Evolutionary conservation across 2,888 invertebrate species (phyloP).

Genomic region (Pachydiplax longipennis): DNA sequence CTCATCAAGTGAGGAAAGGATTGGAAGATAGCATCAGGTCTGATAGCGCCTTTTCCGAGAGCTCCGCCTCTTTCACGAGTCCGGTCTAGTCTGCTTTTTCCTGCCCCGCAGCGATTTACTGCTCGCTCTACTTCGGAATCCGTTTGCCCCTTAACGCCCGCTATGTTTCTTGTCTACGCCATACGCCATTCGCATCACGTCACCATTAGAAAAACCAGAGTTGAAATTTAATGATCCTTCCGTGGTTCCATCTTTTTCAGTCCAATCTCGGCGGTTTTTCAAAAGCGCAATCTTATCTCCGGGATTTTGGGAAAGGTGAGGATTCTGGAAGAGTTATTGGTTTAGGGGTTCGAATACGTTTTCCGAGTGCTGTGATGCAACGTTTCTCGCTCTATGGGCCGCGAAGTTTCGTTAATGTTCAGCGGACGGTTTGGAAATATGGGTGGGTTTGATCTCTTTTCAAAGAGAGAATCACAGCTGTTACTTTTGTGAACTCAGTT

Average conservation of each 20-base stretch:
- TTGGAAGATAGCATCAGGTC: neutral
- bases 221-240: neutral
- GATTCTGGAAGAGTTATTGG: too few species aligned
- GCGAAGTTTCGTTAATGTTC: too few species aligned
- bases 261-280: neutral
- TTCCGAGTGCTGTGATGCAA: too few species aligned
- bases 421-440: too few species aligned
- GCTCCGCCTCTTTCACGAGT: neutral
- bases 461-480: too few species aligned
- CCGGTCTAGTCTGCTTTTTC: neutral
- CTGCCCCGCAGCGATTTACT: neutral
- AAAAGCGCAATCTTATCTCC: too few species aligned
- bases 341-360: too few species aligned
- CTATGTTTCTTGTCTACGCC: neutral
- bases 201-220: neutral
- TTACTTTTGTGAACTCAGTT: too few species aligned
- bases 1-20: neutral
- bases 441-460: too few species aligned
- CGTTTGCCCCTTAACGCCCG: neutral
- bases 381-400: too few species aligned
- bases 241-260: neutral
- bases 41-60: neutral
- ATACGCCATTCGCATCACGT: neutral
- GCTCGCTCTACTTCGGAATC: neutral
- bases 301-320: too few species aligned